phyloP scores from a whole-genome alignment of 2,888 invertebrate genomes.

The Dyspetes luteomarginatus region DNA sequence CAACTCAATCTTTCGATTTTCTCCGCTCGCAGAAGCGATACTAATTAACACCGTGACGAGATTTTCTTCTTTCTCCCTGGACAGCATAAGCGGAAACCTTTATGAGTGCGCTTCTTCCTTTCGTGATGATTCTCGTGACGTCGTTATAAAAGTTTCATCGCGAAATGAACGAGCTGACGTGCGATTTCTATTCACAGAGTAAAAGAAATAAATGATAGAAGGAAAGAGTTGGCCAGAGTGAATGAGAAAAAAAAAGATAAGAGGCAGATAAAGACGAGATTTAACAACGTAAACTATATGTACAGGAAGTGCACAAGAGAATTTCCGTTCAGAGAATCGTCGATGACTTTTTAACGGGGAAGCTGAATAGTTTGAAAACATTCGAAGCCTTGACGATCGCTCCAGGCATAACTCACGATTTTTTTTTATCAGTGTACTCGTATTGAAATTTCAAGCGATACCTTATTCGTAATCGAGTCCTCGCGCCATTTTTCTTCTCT shows the following conservation, averaged over 20 bases:
- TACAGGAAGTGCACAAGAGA: conserved; percentile 1
- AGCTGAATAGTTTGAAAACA: background rate
- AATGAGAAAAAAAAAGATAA: background rate
- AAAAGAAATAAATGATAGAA: background rate
- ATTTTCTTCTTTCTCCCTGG: background rate
- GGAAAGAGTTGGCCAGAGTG: background rate
- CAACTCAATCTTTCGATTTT: background rate
- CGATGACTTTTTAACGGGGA: conserved; percentile 29
- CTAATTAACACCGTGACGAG: background rate
- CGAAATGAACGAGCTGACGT: background rate
- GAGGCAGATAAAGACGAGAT: background rate
- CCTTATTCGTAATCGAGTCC: background rate
- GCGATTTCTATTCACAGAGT: background rate
- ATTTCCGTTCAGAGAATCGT: conserved; percentile 7
- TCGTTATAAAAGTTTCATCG: conserved; percentile 15
- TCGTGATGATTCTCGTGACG: background rate
- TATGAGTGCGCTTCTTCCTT: background rate
- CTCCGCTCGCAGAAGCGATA: background rate
- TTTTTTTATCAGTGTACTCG: background rate
- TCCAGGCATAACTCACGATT: conserved; percentile 8
- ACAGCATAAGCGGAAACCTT: background rate
- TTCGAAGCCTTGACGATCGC: background rate
- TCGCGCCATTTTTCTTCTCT: background rate
- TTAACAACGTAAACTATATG: conserved; percentile 19
- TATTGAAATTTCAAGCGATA: background rate